Evolutionary conservation across 2,888 invertebrate species (phyloP).

Genomic region (Anthophora plumipes): DNA sequence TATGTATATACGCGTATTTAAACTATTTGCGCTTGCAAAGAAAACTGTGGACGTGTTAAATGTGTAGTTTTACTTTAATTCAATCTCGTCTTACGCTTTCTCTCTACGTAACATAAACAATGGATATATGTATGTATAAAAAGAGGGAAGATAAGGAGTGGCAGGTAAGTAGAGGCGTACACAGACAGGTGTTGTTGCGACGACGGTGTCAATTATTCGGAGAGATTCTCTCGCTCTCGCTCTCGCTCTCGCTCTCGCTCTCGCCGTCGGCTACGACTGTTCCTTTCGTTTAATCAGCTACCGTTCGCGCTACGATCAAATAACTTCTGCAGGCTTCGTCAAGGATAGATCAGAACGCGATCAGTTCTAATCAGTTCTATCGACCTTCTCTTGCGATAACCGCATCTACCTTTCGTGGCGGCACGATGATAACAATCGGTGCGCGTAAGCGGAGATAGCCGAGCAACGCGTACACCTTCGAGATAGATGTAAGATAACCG

Average conservation of each 20-base stretch:
- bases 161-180: conserved; percentile 2
- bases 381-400: conserved; percentile 25
- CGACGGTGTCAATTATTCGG: too few relatives aligned
- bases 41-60: background rate
- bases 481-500: conserved; percentile 36
- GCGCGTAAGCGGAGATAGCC: conserved; percentile 2
- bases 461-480: background rate
- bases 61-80: background rate
- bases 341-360: too few relatives aligned
- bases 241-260: background rate
- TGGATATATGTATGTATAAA: background rate
- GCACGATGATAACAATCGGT: conserved; percentile 20
- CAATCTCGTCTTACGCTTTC: too few relatives aligned
- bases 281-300: background rate
- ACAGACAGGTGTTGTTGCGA: background rate
- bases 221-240: background rate
- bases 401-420: background rate
- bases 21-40: background rate
- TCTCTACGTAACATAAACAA: background rate
- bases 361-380: conserved; percentile 16
- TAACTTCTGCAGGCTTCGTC: background rate
- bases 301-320: background rate
- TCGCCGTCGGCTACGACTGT: too few relatives aligned
- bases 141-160: background rate
- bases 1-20: too few relatives aligned